phyloP scores from a whole-genome alignment of 2,797 vertebrate species.

The Macropus fuliginosus region DNA sequence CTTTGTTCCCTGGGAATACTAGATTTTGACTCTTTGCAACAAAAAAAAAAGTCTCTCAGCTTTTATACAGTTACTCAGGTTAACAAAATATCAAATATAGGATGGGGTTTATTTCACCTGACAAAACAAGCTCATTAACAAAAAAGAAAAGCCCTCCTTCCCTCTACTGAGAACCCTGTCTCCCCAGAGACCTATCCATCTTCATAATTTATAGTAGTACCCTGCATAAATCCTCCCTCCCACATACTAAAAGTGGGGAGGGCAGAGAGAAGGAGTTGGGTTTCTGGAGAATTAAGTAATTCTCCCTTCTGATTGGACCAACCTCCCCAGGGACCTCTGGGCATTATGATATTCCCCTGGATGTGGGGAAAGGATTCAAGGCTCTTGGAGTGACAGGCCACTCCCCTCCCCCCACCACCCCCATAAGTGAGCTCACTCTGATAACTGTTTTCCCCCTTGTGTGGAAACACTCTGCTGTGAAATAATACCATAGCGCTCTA shows the following conservation, averaged over 20 bases:
- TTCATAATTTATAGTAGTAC: neutral
- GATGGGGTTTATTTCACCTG: neutral
- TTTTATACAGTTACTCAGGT: neutral
- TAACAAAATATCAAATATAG: neutral
- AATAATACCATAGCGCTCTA: neutral
- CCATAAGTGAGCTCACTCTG: neutral
- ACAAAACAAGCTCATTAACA: neutral
- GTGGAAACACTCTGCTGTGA: neutral
- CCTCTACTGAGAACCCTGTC: neutral
- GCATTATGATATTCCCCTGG: neutral
- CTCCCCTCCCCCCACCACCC: neutral
- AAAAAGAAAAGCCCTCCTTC: neutral
- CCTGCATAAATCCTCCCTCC: neutral
- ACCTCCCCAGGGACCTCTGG: neutral
- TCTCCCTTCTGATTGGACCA: neutral
- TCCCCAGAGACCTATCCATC: neutral
- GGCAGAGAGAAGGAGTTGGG: neutral
- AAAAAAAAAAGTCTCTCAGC: neutral
- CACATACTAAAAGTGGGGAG: neutral
- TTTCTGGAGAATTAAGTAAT: neutral
- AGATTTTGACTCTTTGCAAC: neutral
- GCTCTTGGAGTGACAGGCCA: neutral
- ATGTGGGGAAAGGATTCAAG: neutral
- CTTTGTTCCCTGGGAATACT: neutral
- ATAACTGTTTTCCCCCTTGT: neutral